Base-by-base conservation (phyloP, 2,113 vertebrate species). In the Megaptera novaeangliae region DNA sequence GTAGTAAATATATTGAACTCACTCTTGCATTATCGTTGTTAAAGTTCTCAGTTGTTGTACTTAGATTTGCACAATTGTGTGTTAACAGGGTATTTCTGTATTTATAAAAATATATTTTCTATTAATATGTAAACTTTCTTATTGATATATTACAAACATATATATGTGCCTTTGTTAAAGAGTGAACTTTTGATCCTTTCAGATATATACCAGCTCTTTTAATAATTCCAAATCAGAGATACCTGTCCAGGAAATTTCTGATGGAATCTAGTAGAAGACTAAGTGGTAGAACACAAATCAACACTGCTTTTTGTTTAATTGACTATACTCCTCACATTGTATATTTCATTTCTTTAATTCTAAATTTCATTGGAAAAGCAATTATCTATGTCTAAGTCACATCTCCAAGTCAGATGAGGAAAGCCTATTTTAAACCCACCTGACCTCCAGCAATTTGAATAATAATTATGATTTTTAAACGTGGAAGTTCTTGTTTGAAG, bases 401-500 rank as follows among this genome's bases (percentile, higher is more conserved):
- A 77, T 83, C 23, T 94, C 14, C 34, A 97, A 55, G 46, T 91
- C 77, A 91, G 88, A 31, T 64, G 78, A 98, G 80, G 75, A 63
- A 98, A 97, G 31, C 59, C 74, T 84, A 87, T 96, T 98, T 98
- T 97, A 83, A 94, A 98, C 75, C 88, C 68, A 96, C 44, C 69
- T 89, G 44, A 39, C 44, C 27, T 86, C 44, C 12, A 20, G 52
- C 44, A 83, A 88, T 95, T 90, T 96, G 55, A 96, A 97, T 96
- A 94, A 61, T 64, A 97, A 92, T 0, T 1, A 87, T 88, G 66
- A 83, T 52, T 96, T 98, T 98, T 95, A 97, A 98, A 72, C 55
- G 34, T 59, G n/a, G 0, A 13, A 98, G 44, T 91, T 78, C 94
- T 97, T 88, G 63, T 57, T 97, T 96, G 66, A 88, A 77, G 86